Evolutionary conservation across 1,140 invertebrate genomes (phyloP), one percentile per base, ranked within the genome.

Genomic region (Lucilia sericata): DNA sequence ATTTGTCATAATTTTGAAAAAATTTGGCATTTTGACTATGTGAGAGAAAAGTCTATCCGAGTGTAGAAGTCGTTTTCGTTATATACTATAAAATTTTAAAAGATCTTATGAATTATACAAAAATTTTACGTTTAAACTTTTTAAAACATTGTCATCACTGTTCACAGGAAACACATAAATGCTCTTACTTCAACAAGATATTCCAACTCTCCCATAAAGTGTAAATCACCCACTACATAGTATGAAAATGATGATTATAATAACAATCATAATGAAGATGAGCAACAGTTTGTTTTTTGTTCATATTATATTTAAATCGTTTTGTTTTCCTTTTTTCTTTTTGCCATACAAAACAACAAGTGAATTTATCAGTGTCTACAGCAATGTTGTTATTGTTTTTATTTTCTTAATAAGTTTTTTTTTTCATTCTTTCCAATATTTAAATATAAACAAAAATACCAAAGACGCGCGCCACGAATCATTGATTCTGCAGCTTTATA

Each of bases 201-300:
- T n/a, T 30, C 1, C 25, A 30, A 70, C 19, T 70, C 65, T 70
- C 65, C 25, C 21, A 55, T 25, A 10, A 21, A 17, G 5, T 70
- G 17, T 21, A 19, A 4, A 5, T 70, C 65, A 21, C 65, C 65
- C 65, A 12, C 19, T 25, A 70, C 21, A 70, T 21, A 5, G 51
- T 60, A 60, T 60, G 17, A 60, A 7, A 14, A 60, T 60, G 55
- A 42, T 42, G 25, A 30, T 30, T 30, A 30, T 5, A 9, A 65
- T 65, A n/a, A 65, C 8, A 70, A 21, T 70, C 65, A 70, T 70
- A 70, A 70, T 70, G 65, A 70, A 70, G 65, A 70, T 70, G 65
- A 70, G 65, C 65, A 70, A 70, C 65, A 70, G 65, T 70, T 70
- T 70, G 65, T 25, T 70, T 25, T 10, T 19, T 70, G n/a, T 70